Percentiles rank a stretch among this genome's conserved stretches.
Conservation (phyloP, 2,888 invertebrate genomes). For the Cyrtodaria siliqua region DNA sequence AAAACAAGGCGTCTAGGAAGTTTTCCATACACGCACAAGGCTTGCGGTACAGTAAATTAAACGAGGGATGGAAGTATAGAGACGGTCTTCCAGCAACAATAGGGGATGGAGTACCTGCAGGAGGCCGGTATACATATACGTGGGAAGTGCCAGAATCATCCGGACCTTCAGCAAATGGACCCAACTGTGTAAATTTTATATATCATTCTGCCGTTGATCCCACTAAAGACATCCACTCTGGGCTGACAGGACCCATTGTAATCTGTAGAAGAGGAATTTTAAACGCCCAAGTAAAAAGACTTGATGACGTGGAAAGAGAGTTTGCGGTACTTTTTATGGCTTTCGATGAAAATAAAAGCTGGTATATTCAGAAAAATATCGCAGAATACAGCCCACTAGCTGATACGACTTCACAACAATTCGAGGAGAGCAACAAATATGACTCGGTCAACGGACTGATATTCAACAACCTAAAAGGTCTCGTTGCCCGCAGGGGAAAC, state of each 20-base stretch:
- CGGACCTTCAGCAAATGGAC: slow-evolving; percentile 69
- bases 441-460: slow-evolving; percentile 71
- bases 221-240: slow-evolving; percentile 68
- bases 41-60: slow-evolving; percentile 56
- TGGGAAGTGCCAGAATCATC: slow-evolving; percentile 71
- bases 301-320: slow-evolving; percentile 72
- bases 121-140: slow-evolving; percentile 46
- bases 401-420: slow-evolving; percentile 44
- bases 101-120: slow-evolving; percentile 53
- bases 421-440: slow-evolving; percentile 69
- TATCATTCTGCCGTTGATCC: slow-evolving; percentile 77
- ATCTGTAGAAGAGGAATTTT: slow-evolving; percentile 68
- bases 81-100: slow-evolving; percentile 19
- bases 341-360: slow-evolving; percentile 77
- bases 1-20: slow-evolving; percentile 63
- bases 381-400: slow-evolving; percentile 57
- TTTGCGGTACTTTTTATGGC: slow-evolving; percentile 76
- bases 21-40: slow-evolving; percentile 67
- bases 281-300: slow-evolving; percentile 39
- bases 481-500: slow-evolving; percentile 60
- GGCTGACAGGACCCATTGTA: slow-evolving; percentile 71
- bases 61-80: slow-evolving; percentile 61
- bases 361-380: slow-evolving; percentile 78
- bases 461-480: slow-evolving; percentile 66
- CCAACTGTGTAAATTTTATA: slow-evolving; percentile 72